These are phyloP conservation scores for Carcinoscorpius rotundicauda DNA, from an alignment of 1,140 invertebrate genomes.

Conservation along the genomic window DNA sequence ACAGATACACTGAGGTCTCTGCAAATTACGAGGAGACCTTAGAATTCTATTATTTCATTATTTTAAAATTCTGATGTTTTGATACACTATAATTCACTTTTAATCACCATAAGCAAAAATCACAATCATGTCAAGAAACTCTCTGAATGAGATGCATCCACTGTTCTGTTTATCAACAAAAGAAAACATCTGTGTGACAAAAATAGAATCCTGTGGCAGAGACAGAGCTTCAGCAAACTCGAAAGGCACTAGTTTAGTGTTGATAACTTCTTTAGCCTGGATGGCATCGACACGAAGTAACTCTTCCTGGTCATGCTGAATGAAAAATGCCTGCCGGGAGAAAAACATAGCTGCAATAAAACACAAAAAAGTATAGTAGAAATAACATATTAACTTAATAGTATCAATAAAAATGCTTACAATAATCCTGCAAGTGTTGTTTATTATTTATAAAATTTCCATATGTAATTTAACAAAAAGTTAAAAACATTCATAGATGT, in stretches of 20 bases:
- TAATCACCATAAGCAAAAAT: slow-evolving; percentile 41
- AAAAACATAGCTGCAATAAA: too few relatives aligned
- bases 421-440: not conserved
- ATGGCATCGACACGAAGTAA: not conserved
- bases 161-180: slow-evolving; percentile 94
- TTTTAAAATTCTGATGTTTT: too few relatives aligned
- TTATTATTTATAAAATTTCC: not conserved
- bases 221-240: slow-evolving; percentile 96
- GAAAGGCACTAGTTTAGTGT: not conserved
- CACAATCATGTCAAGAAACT: slow-evolving; percentile 92
- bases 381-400: too few relatives aligned
- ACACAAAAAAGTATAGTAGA: too few relatives aligned
- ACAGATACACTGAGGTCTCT: too few relatives aligned
- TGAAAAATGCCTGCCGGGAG: not conserved
- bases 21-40: too few relatives aligned
- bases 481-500: too few relatives aligned
- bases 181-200: slow-evolving; percentile 98
- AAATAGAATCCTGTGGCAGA: slow-evolving; percentile 90
- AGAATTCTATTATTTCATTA: too few relatives aligned
- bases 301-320: not conserved
- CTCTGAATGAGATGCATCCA: slow-evolving; percentile 92
- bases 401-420: not conserved
- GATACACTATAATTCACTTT: too few relatives aligned
- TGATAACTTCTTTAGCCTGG: not conserved
- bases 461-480: too few relatives aligned